phyloP scores from a whole-genome alignment of 1,140 invertebrate genomes.

The Tetranychus cinnabarinus region DNA sequence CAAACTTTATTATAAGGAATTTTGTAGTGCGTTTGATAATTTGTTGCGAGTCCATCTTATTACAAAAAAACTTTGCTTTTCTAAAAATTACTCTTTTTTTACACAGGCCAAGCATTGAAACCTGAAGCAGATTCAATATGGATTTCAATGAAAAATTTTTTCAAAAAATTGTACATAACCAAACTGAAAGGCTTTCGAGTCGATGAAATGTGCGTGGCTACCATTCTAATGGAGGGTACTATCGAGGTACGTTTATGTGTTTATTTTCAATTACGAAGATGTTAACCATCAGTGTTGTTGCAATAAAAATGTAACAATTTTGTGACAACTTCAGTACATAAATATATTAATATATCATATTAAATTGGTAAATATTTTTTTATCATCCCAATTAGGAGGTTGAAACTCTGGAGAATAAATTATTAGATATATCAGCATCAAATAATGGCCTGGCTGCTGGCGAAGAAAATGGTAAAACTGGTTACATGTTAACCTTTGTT shows the following conservation, averaged over 20 bases:
- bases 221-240: slow-evolving; percentile 66
- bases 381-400: slow-evolving; percentile 31
- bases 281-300: too few relatives aligned
- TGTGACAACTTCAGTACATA: too few relatives aligned
- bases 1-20: too few relatives aligned
- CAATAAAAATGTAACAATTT: too few relatives aligned
- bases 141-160: slow-evolving; percentile 40
- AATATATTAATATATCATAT: too few relatives aligned
- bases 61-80: not conserved
- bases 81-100: not conserved
- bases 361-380: not conserved
- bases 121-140: slow-evolving; percentile 39
- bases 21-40: too few relatives aligned
- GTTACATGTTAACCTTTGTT: slow-evolving; percentile 91
- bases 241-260: slow-evolving; percentile 18
- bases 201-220: slow-evolving; percentile 60
- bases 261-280: too few relatives aligned
- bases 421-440: slow-evolving; percentile 49
- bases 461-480: slow-evolving; percentile 72
- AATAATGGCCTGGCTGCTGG: slow-evolving; percentile 56
- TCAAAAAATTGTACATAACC: slow-evolving; percentile 75
- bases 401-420: slow-evolving; percentile 43
- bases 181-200: slow-evolving; percentile 68
- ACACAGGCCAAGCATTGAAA: slow-evolving; percentile 42
- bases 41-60: not conserved